Base-by-base conservation (phyloP, 2,797 vertebrate species). In the Anomalospiza imberbis region DNA sequence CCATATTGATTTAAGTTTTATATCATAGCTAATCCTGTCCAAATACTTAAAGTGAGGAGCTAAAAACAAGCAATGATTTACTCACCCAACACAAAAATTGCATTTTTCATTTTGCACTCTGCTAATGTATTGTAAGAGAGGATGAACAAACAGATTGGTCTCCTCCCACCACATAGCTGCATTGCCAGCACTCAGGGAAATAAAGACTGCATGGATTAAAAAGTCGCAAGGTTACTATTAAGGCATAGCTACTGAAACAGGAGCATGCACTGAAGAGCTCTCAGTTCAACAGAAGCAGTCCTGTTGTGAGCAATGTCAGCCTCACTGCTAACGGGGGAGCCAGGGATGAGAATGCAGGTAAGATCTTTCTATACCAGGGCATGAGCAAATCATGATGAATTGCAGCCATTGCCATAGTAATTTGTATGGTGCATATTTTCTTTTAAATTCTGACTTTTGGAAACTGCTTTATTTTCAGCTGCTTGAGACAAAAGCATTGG, bases 81-180 rank as follows among this genome's bases (percentile, higher is more conserved):
- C 51, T 89, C 42, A 17, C 54, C 48, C 63, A 45, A 7, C 24
- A 76, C 21, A 82, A 81, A 57, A 85, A 74, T 28, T 50, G 10
- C 61, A 63, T 87, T 92, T 76, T 91, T 95, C 60, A 1, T 81
- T 95, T 85, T 90, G 24, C 70, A 82, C 34, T 15, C 60, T 85
- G 40, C 48, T 79, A 75, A 70, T 93, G 31, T 93, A 76, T 83
- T 89, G 78, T 88, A 92, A 92, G 91, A 89, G 74, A 89, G 78
- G 29, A 92, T 93, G 93, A 95, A 94, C 86, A 89, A 85, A 88
- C 91, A 95, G 95, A 95, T 95, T 94, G 91, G 84, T 95, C 84
- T 95, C 94, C 94, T 96, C 96, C 94, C 94, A 95, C 94, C 67
- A 94, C 80, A 86, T 94, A 77, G 94, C 92, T 87, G 81, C 90